Base-by-base conservation (phyloP, 2,113 vertebrate genomes). In the Podarcis cretensis region DNA sequence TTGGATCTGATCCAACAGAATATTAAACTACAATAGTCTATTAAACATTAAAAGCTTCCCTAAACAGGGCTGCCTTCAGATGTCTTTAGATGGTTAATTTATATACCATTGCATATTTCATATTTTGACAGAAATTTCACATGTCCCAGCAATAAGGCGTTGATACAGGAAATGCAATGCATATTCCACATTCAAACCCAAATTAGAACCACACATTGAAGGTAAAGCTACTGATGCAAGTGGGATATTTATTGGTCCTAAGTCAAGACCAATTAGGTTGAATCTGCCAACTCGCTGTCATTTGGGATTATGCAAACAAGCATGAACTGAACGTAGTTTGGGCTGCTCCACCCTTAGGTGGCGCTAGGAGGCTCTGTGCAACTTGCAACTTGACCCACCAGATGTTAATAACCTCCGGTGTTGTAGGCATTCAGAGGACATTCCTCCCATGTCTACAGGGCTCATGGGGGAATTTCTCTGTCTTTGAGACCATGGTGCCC, bases 401-500 rank as follows among this genome's bases (percentile, higher is more conserved):
- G 57, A 77, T 68, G 48, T 77, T 68, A 68, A 54, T 13, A 13
- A 30, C 16, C 1, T 18, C 6, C 16, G 48, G n/a, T 35, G 65
- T 16, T 66, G 6, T 9, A 30, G 80, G 30, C 71, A 35, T 32
- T 43, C 12, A 16, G 21, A 54, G 27, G 76, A 48, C 13, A 48
- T 48, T 27, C n/a, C 59, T 48, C n/a, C 4, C 6, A 74, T 81
- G 35, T 86, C 83, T 83, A 3, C 3, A 59, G 6, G 12, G 4
- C 2, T 16, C 57, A 80, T 78, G 75, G 32, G 48, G 48, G 87
- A 89, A 1, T 40, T 79, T 91, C 81, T 78, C 80, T 89, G 63
- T 91, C 27, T 93, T 92, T 88, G 68, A 94, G 77, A 48, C 89
- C 90, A 89, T 91, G 25, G 89, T 92, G 80, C 2, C 79, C 54